These are phyloP conservation scores for Trichoplusia ni DNA, from an alignment of 1,140 invertebrate species.

Conservation along the genomic window DNA sequence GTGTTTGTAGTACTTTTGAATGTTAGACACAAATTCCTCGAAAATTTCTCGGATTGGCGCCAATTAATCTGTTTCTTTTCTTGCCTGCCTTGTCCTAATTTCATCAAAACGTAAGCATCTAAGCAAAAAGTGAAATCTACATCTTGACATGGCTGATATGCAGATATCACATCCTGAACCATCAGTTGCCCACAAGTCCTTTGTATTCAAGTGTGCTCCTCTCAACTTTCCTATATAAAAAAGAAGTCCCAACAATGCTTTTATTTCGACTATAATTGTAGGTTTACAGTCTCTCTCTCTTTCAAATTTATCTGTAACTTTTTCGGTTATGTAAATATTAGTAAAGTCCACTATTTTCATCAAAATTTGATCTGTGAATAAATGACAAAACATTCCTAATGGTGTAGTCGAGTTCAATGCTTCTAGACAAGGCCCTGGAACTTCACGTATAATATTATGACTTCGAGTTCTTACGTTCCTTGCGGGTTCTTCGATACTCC, in stretches of 20 bases:
- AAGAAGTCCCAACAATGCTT: not conserved
- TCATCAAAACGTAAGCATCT: slow-evolving; percentile 29
- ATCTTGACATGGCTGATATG: not conserved
- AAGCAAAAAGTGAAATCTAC: slow-evolving; percentile 28
- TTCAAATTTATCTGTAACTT: no score
- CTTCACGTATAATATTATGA: no score
- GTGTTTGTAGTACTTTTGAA: not conserved
- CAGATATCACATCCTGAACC: slow-evolving; percentile 17
- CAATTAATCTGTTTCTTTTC: not conserved
- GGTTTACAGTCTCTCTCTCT: no score
- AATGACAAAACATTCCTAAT: no score
- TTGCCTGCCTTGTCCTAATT: not conserved
- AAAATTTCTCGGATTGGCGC: not conserved
- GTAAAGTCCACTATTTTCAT: no score
- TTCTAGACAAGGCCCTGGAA: no score
- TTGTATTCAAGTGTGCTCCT: not conserved
- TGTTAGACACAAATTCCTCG: not conserved
- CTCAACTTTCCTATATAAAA: not conserved
- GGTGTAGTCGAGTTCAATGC: no score
- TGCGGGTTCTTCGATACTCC: no score
- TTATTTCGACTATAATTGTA: no score
- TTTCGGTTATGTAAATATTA: no score
- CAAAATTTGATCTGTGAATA: no score
- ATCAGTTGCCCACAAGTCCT: slow-evolving; percentile 5
- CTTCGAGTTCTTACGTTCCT: no score